These are phyloP conservation scores for Lampris megalopsis DNA, from an alignment of 2,113 vertebrate genomes.

Conservation along the genomic window DNA sequence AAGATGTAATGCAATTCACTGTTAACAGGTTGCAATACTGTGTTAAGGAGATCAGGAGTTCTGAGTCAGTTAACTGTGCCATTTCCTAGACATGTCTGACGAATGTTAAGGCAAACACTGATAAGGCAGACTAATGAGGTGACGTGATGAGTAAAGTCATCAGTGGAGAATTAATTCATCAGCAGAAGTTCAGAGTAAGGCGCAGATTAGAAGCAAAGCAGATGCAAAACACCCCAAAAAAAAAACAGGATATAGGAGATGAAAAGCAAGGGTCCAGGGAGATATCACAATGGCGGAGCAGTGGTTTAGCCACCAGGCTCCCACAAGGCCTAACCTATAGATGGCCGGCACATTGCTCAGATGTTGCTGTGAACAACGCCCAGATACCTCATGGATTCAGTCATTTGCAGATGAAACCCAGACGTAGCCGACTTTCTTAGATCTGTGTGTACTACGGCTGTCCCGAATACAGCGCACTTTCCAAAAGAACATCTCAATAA, in stretches of 20 bases:
- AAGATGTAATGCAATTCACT: background rate
- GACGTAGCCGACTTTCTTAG: too few species aligned
- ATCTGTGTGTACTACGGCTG: too few species aligned
- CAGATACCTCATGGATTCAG: too few species aligned
- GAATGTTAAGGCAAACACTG: background rate
- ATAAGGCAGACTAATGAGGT: conserved; percentile 22
- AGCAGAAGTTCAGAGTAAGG: background rate
- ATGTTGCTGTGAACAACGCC: too few species aligned
- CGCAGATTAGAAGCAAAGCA: background rate
- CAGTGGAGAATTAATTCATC: background rate
- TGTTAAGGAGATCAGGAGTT: background rate
- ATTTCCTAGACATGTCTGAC: background rate
- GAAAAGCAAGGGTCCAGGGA: background rate
- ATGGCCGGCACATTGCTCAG: too few species aligned
- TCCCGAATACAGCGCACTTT: too few species aligned
- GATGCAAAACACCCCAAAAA: too few species aligned
- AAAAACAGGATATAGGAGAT: background rate
- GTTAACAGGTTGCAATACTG: conserved; percentile 1
- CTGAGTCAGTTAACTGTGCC: conserved; percentile 3
- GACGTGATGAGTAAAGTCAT: background rate
- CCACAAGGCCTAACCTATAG: too few species aligned
- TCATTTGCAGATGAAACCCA: too few species aligned
- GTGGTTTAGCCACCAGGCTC: too few species aligned
- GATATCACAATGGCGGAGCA: background rate
- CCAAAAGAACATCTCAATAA: too few species aligned